A percentile compares a stretch with the other conserved stretches of the same genome.
Evolutionary conservation across 2,888 invertebrate genomes (phyloP).

Genomic region (Tupiocoris notatus): DNA sequence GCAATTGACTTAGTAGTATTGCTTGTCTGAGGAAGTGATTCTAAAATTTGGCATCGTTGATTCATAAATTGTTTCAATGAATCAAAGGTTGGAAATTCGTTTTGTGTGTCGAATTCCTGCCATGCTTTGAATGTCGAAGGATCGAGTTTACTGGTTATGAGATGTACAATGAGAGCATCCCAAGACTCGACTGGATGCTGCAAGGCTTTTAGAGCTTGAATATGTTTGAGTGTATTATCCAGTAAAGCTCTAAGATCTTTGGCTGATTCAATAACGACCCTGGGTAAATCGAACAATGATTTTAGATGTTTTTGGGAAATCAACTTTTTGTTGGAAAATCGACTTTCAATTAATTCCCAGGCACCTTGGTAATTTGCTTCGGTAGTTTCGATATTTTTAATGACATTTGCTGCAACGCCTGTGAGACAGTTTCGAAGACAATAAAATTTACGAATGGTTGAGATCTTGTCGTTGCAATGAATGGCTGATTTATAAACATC

Average conservation of each 20-base stretch:
- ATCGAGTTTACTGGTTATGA: constrained; percentile 8
- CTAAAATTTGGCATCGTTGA: constrained; percentile 13
- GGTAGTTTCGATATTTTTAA: background rate
- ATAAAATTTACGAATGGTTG: background rate
- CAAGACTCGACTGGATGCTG: constrained; percentile 30
- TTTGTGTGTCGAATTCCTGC: background rate
- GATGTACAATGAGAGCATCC: constrained; percentile 24
- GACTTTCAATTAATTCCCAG: background rate
- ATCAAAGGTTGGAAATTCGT: constrained; percentile 13
- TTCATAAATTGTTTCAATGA: background rate
- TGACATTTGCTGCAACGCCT: constrained; percentile 3
- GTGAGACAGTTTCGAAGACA: background rate
- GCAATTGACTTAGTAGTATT: background rate
- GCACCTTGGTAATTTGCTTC: background rate
- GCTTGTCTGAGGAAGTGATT: background rate
- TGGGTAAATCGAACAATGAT: constrained; percentile 7
- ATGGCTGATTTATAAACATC: background rate
- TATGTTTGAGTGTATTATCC: constrained; percentile 7
- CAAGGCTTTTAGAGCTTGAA: constrained; percentile 17
- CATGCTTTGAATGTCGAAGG: background rate
- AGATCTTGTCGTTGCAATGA: constrained; percentile 1
- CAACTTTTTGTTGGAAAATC: constrained; percentile 7
- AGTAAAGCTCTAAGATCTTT: constrained; percentile 50
- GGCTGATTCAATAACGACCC: constrained; percentile 51
- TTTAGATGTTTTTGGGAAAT: constrained; percentile 46